phyloP scores from a whole-genome alignment of 2,797 vertebrate genomes.

The Siniperca obscura region DNA sequence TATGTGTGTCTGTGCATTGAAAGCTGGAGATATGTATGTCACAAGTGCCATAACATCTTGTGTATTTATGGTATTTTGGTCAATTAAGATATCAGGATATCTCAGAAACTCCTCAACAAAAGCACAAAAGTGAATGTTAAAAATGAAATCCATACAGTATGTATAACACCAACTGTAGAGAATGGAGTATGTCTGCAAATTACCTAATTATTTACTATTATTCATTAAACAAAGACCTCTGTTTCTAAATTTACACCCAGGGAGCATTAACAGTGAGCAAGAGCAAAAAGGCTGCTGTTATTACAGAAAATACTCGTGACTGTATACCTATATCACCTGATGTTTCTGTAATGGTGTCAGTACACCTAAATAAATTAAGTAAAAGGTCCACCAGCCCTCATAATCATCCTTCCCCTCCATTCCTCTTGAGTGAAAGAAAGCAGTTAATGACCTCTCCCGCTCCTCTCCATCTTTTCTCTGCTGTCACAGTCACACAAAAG shows the following conservation, averaged over 20 bases:
- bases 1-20: background rate
- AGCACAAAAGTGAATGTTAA: background rate
- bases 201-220: slow-evolving; percentile 3
- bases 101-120: background rate
- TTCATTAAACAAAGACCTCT: slow-evolving; percentile 11
- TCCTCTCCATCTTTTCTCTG: slow-evolving; percentile 30
- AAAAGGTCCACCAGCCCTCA: slow-evolving; percentile 16
- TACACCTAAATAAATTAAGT: slow-evolving; percentile 20
- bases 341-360: slow-evolving; percentile 27
- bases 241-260: background rate
- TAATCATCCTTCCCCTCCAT: slow-evolving; percentile 28
- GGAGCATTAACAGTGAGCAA: background rate
- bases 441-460: slow-evolving; percentile 47
- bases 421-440: slow-evolving; percentile 44
- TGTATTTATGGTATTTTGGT: background rate
- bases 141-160: background rate
- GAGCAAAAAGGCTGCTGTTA: background rate
- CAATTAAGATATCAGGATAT: background rate
- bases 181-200: background rate
- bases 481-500: slow-evolving; percentile 38
- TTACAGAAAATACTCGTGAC: background rate
- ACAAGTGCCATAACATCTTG: background rate
- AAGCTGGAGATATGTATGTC: background rate
- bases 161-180: background rate
- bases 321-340: background rate